Evolutionary conservation across 2,888 invertebrate species (phyloP), one percentile per base, ranked within the genome.

Genomic region (Oasisia sp.): DNA sequence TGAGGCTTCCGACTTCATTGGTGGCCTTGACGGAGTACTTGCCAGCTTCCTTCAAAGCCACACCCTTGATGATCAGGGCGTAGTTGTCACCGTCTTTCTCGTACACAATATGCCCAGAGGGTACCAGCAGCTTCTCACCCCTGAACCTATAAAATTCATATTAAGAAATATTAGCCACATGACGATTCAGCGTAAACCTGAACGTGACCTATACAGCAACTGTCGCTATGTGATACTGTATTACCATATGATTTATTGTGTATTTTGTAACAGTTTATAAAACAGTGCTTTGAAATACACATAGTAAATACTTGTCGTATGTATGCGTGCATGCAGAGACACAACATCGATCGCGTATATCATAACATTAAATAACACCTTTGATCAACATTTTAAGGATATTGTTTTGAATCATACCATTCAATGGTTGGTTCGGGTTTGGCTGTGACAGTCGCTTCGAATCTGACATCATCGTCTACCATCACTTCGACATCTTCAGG

Each of bases 341-440:
- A 56, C 56, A 56, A 56, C 9, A 56, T 19, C 19, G 56, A 56
- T 19, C 11, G 56, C 11, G 56, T 56, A 56, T 56, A 56, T 14
- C 56, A 14, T 56, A 56, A 14, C 19, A 56, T 19, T 56, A 56
- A 56, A 56, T 11, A 56, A 56, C 2, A 56, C 19, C 4, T 7
- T 14, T n/a, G 7, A 74, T 74, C 74, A 74, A 19, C 27, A 27
- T 74, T 74, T 5, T 27, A 74, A n/a, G 74, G 27, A 7, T 7
- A 74, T 27, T 27, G 27, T 74, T 74, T 74, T 91, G 45, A 50
- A 44, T 93, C 95, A 93, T 98, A 97, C 99, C 99, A 99, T 91
- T 97, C 97, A 38, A 99, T 97, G 95, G 97, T 98, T 19, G 99
- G 99, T 27, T 98, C 97, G 91, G 99, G 99, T 96, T 98, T 98